Base-by-base conservation (phyloP, 2,797 vertebrate genomes). In the Rallus crepitans region DNA sequence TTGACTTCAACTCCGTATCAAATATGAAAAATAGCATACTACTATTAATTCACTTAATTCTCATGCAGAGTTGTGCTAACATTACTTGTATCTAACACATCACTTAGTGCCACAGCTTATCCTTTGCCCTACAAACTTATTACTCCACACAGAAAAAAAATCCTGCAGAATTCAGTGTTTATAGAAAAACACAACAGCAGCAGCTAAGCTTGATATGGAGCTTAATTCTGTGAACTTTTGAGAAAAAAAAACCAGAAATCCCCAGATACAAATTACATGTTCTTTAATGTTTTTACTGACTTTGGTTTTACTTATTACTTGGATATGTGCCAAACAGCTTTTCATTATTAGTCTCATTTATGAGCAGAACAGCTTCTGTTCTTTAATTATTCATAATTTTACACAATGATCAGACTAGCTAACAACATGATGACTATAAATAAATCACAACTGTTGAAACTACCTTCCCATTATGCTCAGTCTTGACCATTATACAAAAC, bases 301-400 rank as follows among this genome's bases (percentile, higher is more conserved):
- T 72, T 87, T 33, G 11, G 6, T 60, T 68, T 73, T 39, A 61
- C 10, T 53, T 66, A 63, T 30, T 63, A 66, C 33, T 53, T 72
- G 15, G 37, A 40, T 57, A 40, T 19, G 69, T 23, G 56, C 55
- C 13, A 66, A 28, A 78, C 66, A 88, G 40, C n/a, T 70, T 88
- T 40, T 33, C n/a, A 59, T 81, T 76, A 60, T 72, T 87, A 39
- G 35, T 35, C 39, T 82, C 6, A 12, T 37, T 81, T 72, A 89
- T 56, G 39, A 96, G 72, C 80, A 92, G 88, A 91, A 91, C 53
- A 75, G 60, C 61, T 77, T 68, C 61, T 82, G 87, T 94, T 82
- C 48, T 61, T 92, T 69, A 95, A 95, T 95, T 92, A 90, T 86
- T 82, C 63, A 82, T 87, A 68, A 92, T 56, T 93, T 82, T 82